Percentiles rank a stretch among this genome's conserved stretches.
phyloP scores from a whole-genome alignment of 2,888 invertebrate genomes.

The Spilarctia lutea region DNA sequence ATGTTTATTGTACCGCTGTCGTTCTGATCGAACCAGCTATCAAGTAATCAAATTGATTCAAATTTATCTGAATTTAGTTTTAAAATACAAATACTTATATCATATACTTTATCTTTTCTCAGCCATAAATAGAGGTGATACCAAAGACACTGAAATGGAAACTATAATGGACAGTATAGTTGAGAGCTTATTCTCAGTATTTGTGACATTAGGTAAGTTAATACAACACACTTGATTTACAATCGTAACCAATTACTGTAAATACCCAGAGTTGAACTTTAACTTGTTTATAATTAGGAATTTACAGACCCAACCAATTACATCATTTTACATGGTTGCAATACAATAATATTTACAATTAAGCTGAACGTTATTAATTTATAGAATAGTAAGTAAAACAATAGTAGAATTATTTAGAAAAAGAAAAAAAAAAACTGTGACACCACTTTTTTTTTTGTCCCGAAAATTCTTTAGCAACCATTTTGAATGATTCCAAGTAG shows the following conservation, averaged over 20 bases:
- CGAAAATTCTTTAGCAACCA: too few species aligned
- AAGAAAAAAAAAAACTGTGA: too few species aligned
- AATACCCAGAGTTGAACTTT: neutral
- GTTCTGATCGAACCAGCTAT: too few species aligned
- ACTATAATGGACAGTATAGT: constrained; percentile 97
- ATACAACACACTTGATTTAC: neutral
- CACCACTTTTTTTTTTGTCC: too few species aligned
- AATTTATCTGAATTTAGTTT: neutral
- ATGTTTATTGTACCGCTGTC: too few species aligned
- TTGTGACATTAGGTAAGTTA: constrained; percentile 95
- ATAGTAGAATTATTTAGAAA: too few species aligned
- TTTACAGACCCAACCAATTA: neutral
- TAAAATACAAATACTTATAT: neutral
- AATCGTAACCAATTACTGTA: neutral
- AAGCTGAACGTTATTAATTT: too few species aligned
- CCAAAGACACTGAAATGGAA: constrained; percentile 98
- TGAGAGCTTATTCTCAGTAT: constrained; percentile 98
- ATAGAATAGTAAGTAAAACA: too few species aligned
- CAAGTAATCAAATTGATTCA: too few species aligned
- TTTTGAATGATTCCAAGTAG: too few species aligned
- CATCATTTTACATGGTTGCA: too few species aligned
- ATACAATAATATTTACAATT: too few species aligned
- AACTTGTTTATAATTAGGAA: neutral
- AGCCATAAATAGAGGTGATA: constrained; percentile 97
- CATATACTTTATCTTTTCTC: constrained; percentile 54